These are phyloP conservation scores for Troides helena DNA, from an alignment of 2,888 invertebrate species.

Conservation along the genomic window DNA sequence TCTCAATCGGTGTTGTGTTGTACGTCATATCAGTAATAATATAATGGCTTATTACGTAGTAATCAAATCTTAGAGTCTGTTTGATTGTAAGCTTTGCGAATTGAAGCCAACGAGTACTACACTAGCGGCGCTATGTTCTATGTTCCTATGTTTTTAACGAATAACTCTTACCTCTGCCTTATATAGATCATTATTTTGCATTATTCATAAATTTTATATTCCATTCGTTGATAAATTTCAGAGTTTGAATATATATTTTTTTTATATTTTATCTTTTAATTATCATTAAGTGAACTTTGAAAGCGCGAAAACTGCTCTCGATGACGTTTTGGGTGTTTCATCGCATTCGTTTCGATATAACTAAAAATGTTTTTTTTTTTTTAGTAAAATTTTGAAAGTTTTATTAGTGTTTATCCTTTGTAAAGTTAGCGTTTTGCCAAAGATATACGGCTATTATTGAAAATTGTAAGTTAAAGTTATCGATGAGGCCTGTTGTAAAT, in stretches of 20 bases:
- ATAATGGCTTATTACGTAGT: not conserved
- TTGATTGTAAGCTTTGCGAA: not conserved
- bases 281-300: not conserved
- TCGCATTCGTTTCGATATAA: too few relatives aligned
- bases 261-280: not conserved
- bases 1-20: conserved; percentile 4
- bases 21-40: conserved; percentile 11
- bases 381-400: too few relatives aligned
- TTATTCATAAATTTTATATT: not conserved
- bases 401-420: too few relatives aligned
- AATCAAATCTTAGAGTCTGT: not conserved
- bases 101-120: not conserved
- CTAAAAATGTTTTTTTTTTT: too few relatives aligned
- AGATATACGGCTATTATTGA: not conserved
- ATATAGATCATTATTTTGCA: conserved; percentile 1
- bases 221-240: not conserved
- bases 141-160: not conserved
- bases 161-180: not conserved
- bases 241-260: not conserved
- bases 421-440: not conserved
- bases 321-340: too few relatives aligned
- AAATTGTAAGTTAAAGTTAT: too few relatives aligned
- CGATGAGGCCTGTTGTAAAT: not conserved
- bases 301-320: not conserved
- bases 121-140: not conserved